These are phyloP conservation scores for Hylia prasina DNA, from an alignment of 2,113 vertebrate genomes.

Conservation along the genomic window DNA sequence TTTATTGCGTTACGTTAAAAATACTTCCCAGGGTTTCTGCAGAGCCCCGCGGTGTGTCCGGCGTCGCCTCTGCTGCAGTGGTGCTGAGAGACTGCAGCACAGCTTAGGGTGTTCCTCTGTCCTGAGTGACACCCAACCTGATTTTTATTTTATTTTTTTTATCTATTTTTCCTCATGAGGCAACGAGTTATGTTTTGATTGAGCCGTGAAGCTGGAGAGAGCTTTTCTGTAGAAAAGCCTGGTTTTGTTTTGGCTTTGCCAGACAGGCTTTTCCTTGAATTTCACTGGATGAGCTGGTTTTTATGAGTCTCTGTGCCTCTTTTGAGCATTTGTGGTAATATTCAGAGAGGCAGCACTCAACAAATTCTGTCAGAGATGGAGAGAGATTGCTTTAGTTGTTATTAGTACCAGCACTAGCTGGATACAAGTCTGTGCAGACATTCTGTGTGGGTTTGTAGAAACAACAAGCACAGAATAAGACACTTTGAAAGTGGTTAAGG, in stretches of 20 bases:
- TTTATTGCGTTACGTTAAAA: constrained; percentile 41
- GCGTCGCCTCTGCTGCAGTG: not conserved
- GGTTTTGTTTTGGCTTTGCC: not conserved
- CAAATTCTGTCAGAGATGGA: not conserved
- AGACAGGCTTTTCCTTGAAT: not conserved
- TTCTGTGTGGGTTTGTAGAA: not conserved
- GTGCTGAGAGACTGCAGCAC: not conserved
- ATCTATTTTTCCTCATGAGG: not conserved
- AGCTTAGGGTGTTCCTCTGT: not conserved
- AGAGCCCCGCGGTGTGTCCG: not conserved
- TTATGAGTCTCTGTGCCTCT: fast-evolving
- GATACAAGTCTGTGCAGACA: not conserved
- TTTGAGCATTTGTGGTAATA: not conserved
- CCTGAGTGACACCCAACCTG: not conserved
- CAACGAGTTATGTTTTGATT: not conserved
- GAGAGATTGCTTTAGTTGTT: not conserved
- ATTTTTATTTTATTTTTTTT: not conserved
- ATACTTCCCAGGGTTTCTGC: constrained; percentile 30
- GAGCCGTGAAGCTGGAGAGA: not conserved
- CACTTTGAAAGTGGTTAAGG: not conserved
- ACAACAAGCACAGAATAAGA: not conserved
- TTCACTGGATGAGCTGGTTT: not conserved
- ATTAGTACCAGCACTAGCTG: not conserved
- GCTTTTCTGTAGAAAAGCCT: not conserved
- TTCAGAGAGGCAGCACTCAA: not conserved